These are phyloP conservation scores for Oncorhynchus kisutch DNA, from an alignment of 2,113 vertebrate species.

Conservation along the genomic window DNA sequence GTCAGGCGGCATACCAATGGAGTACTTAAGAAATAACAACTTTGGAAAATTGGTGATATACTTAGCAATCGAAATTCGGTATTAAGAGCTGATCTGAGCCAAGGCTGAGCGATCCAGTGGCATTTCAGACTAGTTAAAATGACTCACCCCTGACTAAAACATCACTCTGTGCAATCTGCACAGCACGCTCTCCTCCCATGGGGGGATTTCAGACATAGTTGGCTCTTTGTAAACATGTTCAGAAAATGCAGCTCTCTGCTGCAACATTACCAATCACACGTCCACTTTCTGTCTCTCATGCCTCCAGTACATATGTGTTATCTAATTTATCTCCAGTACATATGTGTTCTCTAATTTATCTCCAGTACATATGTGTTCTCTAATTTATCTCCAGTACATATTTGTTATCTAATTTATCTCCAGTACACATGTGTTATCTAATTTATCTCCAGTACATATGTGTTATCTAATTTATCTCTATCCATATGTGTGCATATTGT, in stretches of 20 bases:
- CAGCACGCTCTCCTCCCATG: slow-evolving; percentile 32
- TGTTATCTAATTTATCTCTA: background rate
- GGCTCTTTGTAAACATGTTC: slow-evolving; percentile 41
- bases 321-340: background rate
- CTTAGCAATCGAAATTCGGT: slow-evolving; percentile 42
- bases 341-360: background rate
- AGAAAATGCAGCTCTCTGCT: slow-evolving; percentile 43
- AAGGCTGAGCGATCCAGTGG: slow-evolving; percentile 35
- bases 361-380: background rate
- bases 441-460: background rate
- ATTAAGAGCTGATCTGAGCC: slow-evolving; percentile 28
- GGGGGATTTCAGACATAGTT: slow-evolving; percentile 57
- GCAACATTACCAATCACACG: slow-evolving; percentile 36
- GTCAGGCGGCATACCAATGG: slow-evolving; percentile 32
- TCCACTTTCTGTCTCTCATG: background rate
- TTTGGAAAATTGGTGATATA: slow-evolving; percentile 30
- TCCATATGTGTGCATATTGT: background rate
- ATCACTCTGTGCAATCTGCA: slow-evolving; percentile 49
- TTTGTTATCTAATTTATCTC: background rate
- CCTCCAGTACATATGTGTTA: background rate
- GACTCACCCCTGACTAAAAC: slow-evolving; percentile 51
- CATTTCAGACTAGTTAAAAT: slow-evolving; percentile 53
- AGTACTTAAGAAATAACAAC: slow-evolving; percentile 35
- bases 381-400: background rate
- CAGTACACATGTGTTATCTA: no score